Base-by-base conservation (phyloP, 1,140 invertebrate species). In the Lasioglossum albipes region DNA sequence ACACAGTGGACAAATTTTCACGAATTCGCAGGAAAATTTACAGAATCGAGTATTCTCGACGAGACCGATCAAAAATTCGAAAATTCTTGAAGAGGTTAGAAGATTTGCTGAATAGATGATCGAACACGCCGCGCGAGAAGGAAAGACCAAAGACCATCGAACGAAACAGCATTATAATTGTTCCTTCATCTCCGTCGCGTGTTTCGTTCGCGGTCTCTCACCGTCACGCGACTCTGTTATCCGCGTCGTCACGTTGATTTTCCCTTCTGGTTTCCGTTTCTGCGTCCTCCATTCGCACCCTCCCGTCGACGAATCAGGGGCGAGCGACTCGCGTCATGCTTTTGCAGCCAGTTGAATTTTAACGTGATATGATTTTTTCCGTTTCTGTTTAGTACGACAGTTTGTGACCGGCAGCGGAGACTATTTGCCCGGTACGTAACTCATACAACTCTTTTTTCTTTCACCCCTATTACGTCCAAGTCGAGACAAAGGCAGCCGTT, bases 311-410 rank as follows among this genome's bases (percentile, higher is more conserved):
- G 90, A 91, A 91, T 91, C 88, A 89, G 88, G 87, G 90, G 85
- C 87, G 88, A 92, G 82, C 84, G 67, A 86, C 74, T 83, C 87
- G 87, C 84, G 79, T 78, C 20, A 83, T 89, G 82, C 75, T 49
- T 49, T 49, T 91, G 83, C 52, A 54, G 52, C 89, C 86, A 86
- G 73, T 89, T 88, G 87, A 85, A 86, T 91, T 90, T 88, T 91
- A 92, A 93, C 91, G 91, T 89, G 91, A 93, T 91, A 93, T 93
- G 91, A 92, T 93, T 93, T 93, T 91, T 92, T 92, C 91, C 94
- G 94, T 95, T 94, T 95, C 93, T 95, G 94, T 94, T 94, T 95
- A 95, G 95, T 95, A 94, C 95, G 95, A 95, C 95, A 95, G 93
- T 95, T 95, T 95, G 94, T 95, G 94, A 95, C 95, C 95, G 94